Percentiles rank a stretch among this genome's conserved stretches.
These are phyloP conservation scores for Mizuhopecten yessoensis DNA, from an alignment of 1,140 invertebrate species.

Conservation along the genomic window DNA sequence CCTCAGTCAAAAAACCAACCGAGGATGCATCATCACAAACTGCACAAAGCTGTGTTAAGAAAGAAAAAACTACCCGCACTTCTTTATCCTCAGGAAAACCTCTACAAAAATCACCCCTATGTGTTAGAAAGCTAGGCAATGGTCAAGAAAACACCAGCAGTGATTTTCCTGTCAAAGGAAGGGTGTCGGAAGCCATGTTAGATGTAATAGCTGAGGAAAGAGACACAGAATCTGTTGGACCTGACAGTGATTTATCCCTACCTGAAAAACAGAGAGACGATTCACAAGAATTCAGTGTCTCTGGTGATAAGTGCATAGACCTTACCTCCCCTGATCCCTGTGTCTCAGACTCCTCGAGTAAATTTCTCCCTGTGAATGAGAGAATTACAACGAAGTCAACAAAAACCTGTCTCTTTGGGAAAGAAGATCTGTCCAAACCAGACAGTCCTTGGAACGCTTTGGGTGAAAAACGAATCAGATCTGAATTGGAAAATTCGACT, in stretches of 20 bases:
- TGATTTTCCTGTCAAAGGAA: not conserved
- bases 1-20: too few species aligned
- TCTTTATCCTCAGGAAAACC: not conserved
- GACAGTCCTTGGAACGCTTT: not conserved
- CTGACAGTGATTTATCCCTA: not conserved
- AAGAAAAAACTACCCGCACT: not conserved
- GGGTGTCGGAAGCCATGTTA: not conserved
- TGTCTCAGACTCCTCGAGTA: not conserved
- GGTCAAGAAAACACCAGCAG: not conserved
- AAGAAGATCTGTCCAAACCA: not conserved
- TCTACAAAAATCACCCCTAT: not conserved
- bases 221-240: not conserved
- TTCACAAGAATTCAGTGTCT: not conserved
- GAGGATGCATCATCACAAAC: not conserved
- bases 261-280: not conserved
- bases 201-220: not conserved
- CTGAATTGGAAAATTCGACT: not conserved
- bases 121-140: not conserved
- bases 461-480: not conserved
- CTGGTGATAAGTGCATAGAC: not conserved
- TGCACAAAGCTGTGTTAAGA: not conserved
- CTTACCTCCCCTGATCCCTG: not conserved
- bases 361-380: not conserved
- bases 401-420: slow-evolving; percentile 11
- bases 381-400: not conserved